Percentiles rank a stretch among this genome's conserved stretches.
These are phyloP conservation scores for Archocentrus centrarchus DNA, from an alignment of 2,113 vertebrate species.

Conservation along the genomic window DNA sequence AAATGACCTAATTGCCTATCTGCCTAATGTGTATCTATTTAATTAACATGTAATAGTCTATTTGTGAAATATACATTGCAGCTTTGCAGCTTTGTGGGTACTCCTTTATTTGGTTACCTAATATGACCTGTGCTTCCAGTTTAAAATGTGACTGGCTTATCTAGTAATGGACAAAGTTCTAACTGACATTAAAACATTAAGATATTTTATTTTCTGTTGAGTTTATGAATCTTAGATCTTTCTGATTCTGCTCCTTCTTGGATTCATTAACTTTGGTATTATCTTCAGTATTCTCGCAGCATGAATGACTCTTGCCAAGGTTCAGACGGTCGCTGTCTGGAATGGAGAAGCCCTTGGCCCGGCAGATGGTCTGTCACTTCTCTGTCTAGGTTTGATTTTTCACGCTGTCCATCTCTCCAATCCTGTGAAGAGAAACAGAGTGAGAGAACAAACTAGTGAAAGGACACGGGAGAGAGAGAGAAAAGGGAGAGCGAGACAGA, in stretches of 20 bases:
- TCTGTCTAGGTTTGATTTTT: slow-evolving; percentile 38
- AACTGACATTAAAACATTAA: background rate
- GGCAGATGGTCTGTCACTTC: slow-evolving; percentile 47
- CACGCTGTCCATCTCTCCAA: slow-evolving; percentile 1
- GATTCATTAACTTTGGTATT: slow-evolving; percentile 11
- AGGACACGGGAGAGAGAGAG: slow-evolving; percentile 5
- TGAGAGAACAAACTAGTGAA: slow-evolving; percentile 17
- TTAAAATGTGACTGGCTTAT: background rate
- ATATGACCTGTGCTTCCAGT: background rate
- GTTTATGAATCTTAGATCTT: background rate
- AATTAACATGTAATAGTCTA: background rate
- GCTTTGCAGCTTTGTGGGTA: background rate
- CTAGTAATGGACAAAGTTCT: background rate
- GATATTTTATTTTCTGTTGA: background rate
- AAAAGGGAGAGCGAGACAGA: background rate
- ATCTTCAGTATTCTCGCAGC: slow-evolving; percentile 1
- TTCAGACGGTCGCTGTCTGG: slow-evolving; percentile 47
- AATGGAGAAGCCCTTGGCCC: slow-evolving; percentile 37
- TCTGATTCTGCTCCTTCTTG: background rate
- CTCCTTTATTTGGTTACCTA: background rate
- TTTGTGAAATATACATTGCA: background rate
- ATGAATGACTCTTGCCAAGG: slow-evolving; percentile 15
- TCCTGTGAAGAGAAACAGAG: slow-evolving; percentile 6
- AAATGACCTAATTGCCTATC: background rate
- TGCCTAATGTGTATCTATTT: background rate